Base-by-base conservation (phyloP, 2,888 invertebrate genomes). In the Strigamia transsilvanica region DNA sequence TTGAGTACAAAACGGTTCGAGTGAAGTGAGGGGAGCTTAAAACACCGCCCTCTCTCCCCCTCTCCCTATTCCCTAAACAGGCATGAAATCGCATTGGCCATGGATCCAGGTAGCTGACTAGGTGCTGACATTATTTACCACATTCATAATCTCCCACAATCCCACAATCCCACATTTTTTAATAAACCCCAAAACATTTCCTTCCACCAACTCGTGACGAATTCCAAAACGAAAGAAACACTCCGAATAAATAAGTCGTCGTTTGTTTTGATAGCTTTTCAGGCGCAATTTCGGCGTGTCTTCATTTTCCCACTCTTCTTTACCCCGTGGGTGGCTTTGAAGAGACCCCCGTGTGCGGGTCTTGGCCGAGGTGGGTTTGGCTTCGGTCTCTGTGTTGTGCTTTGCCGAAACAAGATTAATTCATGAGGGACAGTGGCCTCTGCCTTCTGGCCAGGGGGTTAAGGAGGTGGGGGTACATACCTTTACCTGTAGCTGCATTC, bases 381-480 rank as follows among this genome's bases (percentile, higher is more conserved):
- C 73, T 73, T 73, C 73, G 73, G 73, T 32, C 73, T 27, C 73
- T 73, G 73, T 73, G 73, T 73, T 73, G 73, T 73, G 73, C 73
- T 73, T 73, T 73, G 73, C 73, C 73, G 73, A 73, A 73, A 73
- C 73, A 73, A 73, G 73, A 73, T 73, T 73, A 73, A 73, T 73
- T 73, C 73, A 73, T 73, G 27, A 73, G 73, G 73, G 73, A 73
- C 73, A 73, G 73, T 73, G 73, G 73, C 73, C 73, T 73, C 73
- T 73, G 73, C 73, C 73, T 73, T 32, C 73, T 73, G 73, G 73
- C 73, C 73, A 73, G 73, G 73, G 73, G 73, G 73, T 73, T 73
- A 73, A 73, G 73, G 32, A 73, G 73, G 73, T 73, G 73, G 73
- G 73, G 73, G 73, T 73, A n/a, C 73, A 73, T 73, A 73, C 73